These are phyloP conservation scores for Carduelis carduelis DNA, from an alignment of 2,797 vertebrate species.

Conservation along the genomic window DNA sequence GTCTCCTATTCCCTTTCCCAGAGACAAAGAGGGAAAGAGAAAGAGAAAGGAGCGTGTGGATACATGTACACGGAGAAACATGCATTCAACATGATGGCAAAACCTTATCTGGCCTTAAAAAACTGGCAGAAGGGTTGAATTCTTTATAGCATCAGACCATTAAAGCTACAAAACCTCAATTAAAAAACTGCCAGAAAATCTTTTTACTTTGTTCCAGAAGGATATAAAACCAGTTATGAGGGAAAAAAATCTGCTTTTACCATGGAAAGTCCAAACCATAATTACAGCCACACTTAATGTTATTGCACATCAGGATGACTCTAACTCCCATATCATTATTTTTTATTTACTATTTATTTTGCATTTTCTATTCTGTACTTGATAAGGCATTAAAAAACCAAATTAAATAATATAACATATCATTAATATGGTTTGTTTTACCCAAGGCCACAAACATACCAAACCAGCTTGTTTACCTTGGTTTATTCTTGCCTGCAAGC, in stretches of 20 bases:
- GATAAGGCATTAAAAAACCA: constrained; percentile 38
- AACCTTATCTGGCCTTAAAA: constrained; percentile 65
- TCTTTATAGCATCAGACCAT: constrained; percentile 55
- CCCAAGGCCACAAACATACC: constrained; percentile 19
- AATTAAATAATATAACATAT: constrained; percentile 61
- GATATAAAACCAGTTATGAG: constrained; percentile 51
- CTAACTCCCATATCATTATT: constrained; percentile 27
- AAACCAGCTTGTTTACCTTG: constrained; percentile 17
- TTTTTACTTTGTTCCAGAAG: constrained; percentile 58
- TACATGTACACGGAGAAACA: neutral
- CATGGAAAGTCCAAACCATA: constrained; percentile 39
- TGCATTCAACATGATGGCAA: constrained; percentile 52
- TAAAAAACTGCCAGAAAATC: constrained; percentile 68
- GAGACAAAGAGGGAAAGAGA: neutral
- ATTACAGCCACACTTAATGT: constrained; percentile 30
- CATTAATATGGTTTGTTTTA: constrained; percentile 40
- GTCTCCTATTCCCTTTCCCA: neutral
- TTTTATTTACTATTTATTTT: constrained; percentile 54
- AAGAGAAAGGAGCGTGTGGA: neutral
- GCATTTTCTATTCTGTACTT: constrained; percentile 39
- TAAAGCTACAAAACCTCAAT: constrained; percentile 73
- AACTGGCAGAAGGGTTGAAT: constrained; percentile 54
- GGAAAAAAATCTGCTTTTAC: constrained; percentile 22
- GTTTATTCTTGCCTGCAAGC: constrained; percentile 13
- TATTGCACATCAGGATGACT: constrained; percentile 16